phyloP scores from a whole-genome alignment of 2,797 vertebrate species.

The Syndactyla subalaris region DNA sequence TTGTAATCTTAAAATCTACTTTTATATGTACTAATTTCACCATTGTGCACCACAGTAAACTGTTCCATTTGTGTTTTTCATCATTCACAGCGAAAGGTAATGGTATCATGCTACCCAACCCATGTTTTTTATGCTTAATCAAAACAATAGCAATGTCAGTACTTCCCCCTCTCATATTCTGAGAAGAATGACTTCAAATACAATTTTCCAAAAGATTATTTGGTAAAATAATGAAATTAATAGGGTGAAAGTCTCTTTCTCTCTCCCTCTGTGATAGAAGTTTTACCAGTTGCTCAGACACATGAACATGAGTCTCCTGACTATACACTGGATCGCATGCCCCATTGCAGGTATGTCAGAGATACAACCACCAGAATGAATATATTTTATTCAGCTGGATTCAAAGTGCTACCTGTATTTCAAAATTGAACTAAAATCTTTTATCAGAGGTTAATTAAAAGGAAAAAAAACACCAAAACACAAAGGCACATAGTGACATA shows the following conservation, averaged over 20 bases:
- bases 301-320: background rate
- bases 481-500: background rate
- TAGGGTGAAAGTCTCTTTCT: background rate
- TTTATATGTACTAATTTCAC: background rate
- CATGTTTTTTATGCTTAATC: background rate
- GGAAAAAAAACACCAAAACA: background rate
- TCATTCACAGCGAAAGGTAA: background rate
- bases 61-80: background rate
- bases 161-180: accelerated
- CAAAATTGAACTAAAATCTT: background rate
- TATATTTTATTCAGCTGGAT: background rate
- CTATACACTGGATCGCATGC: accelerated
- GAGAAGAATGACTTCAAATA: accelerated
- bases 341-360: background rate
- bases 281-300: accelerated
- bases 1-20: background rate
- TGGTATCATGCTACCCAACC: accelerated
- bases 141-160: accelerated
- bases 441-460: background rate
- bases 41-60: background rate
- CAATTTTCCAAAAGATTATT: background rate
- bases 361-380: background rate
- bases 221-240: background rate
- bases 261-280: background rate
- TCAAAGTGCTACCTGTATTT: background rate